Percentiles rank a stretch among this genome's conserved stretches.
Conservation (phyloP, 2,113 vertebrate genomes). For the Steatornis caripensis region DNA sequence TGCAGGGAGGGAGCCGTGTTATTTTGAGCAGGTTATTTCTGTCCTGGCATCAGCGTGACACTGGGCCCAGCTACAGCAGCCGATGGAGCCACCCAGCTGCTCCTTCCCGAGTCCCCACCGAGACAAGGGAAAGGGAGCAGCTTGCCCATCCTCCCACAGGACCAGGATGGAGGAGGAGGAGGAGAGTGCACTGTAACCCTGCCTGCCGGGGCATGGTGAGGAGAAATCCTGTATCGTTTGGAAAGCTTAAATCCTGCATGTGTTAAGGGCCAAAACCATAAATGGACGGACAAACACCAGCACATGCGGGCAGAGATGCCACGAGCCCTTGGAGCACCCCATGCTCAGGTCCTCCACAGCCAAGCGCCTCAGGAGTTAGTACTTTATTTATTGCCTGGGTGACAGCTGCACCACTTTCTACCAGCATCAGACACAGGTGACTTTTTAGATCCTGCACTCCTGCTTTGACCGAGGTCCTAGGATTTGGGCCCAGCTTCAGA, state of each 20-base stretch:
- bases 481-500: not conserved
- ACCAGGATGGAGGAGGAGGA: fast-evolving
- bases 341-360: not conserved
- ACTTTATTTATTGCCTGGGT: not conserved
- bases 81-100: not conserved
- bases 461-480: not conserved
- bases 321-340: not conserved
- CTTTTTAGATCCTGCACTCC: not conserved
- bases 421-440: not conserved
- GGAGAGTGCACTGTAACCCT: not conserved
- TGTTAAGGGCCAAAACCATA: not conserved
- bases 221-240: not conserved
- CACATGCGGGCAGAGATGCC: not conserved
- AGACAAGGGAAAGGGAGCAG: not conserved
- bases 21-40: constrained; percentile 63
- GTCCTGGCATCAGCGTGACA: not conserved
- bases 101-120: not conserved
- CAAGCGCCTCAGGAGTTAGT: not conserved
- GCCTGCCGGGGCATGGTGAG: not conserved
- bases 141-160: not conserved
- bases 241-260: not conserved
- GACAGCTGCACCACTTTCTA: not conserved
- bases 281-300: not conserved
- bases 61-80: not conserved
- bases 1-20: not conserved